A percentile compares a stretch with the other conserved stretches of the same genome.
phyloP scores from a whole-genome alignment of 2,888 invertebrate species.

The Gymnosoma rotundatum region DNA sequence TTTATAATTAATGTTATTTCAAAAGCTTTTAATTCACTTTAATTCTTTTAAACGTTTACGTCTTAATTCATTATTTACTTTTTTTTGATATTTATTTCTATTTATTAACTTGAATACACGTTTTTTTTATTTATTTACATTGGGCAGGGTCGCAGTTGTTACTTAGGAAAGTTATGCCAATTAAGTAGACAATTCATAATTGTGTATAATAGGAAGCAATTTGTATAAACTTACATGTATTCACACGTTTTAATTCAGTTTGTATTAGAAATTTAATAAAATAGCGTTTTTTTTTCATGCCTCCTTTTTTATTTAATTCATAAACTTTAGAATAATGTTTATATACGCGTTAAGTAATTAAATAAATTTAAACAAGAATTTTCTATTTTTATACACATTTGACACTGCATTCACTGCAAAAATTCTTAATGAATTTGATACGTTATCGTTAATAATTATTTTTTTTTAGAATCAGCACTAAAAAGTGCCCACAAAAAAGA shows the following conservation, averaged over 20 bases:
- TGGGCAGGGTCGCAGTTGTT: conserved; percentile 48
- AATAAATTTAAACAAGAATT: too few relatives aligned
- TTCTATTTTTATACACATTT: too few relatives aligned
- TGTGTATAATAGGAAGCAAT: neutral
- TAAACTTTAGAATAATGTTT: neutral
- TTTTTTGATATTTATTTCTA: conserved; percentile 12
- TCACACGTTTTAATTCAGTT: too few relatives aligned
- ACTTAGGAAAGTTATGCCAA: conserved; percentile 57
- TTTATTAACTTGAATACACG: conserved; percentile 20
- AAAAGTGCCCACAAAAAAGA: too few relatives aligned
- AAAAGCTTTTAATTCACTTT: neutral
- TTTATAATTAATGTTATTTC: too few relatives aligned
- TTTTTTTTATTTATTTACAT: conserved; percentile 6
- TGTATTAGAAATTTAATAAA: too few relatives aligned
- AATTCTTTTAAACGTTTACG: neutral
- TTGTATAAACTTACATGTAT: neutral
- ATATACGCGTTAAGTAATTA: neutral
- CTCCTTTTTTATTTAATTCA: too few relatives aligned
- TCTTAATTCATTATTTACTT: neutral
- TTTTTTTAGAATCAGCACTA: too few relatives aligned
- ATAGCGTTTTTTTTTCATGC: too few relatives aligned
- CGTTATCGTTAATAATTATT: too few relatives aligned
- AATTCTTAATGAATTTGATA: too few relatives aligned
- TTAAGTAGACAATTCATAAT: conserved; percentile 32
- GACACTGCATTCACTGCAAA: too few relatives aligned